Base-by-base conservation (phyloP, 2,113 vertebrate genomes). In the Kryptolebias marmoratus region DNA sequence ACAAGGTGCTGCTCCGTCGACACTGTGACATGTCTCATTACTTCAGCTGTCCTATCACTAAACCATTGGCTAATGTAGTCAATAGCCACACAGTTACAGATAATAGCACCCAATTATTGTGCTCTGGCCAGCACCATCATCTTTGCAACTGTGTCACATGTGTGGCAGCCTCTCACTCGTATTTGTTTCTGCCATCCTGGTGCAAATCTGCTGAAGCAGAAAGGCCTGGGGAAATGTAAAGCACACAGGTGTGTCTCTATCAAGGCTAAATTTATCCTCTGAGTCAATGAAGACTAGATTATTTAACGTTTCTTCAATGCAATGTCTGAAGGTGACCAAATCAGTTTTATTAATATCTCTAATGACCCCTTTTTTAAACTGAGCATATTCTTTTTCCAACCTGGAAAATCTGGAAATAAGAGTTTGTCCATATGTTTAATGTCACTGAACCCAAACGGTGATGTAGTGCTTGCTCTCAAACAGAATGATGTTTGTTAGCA, bases 31-130 rank as follows among this genome's bases (percentile, higher is more conserved):
- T 48, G 56, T 71, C 44, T 71, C 61, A 52, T 58, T 59, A 69
- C 32, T 62, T 49, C 45, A 42, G 63, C 50, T 52, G 31, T 42
- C 49, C 45, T 55, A 30, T 72, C 28, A 5, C 66, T 83, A 73
- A 79, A 81, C 73, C 74, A 81, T 81, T 58, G 68, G 44, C 80
- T 87, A 83, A 84, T 79, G 77, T 65, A 71, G 68, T 82, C 79
- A 73, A 81, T 71, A 71, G 71, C 48, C 59, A 68, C 67, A 55
- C 66, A 71, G 72, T 70, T 64, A 65, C 64, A 73, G 68, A 74
- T 48, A 84, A 72, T 79, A 67, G 63, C 44, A 68, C 62, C 82
- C 75, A 87, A 78, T 90, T 90, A 79, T 68, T 27, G 15, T 36
- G 27, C 60, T 65, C 67, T 63, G 76, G 72, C 71, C 85, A 78